A percentile compares a stretch with the other conserved stretches of the same genome.
phyloP scores from a whole-genome alignment of 2,797 vertebrate species.

The Sebastiscus tertius region DNA sequence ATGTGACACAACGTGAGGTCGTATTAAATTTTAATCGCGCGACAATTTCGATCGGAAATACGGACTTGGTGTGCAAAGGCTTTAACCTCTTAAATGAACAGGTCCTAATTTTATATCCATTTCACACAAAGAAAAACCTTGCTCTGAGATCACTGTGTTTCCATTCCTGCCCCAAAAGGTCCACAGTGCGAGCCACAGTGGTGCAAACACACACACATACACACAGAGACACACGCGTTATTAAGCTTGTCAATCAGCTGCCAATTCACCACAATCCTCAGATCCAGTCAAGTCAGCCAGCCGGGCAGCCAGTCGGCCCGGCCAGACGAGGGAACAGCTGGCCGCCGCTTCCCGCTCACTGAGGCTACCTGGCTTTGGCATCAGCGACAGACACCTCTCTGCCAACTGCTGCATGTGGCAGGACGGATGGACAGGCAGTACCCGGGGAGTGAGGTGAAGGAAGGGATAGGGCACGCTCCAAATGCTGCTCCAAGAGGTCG shows the following conservation, averaged over 20 bases:
- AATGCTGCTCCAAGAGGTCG: slow-evolving; percentile 52
- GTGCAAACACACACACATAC: slow-evolving; percentile 40
- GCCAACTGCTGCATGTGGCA: slow-evolving; percentile 59
- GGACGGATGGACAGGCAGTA: slow-evolving; percentile 37
- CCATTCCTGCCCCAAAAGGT: slow-evolving; percentile 3
- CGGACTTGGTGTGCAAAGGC: too few relatives aligned
- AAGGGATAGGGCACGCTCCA: slow-evolving; percentile 9
- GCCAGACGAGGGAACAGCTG: slow-evolving; percentile 71
- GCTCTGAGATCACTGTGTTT: slow-evolving; percentile 8
- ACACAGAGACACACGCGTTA: slow-evolving; percentile 37
- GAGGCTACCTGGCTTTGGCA: slow-evolving; percentile 65
- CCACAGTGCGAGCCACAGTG: slow-evolving; percentile 45
- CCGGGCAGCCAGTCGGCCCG: slow-evolving; percentile 36
- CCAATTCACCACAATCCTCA: slow-evolving; percentile 42
- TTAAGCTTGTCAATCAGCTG: slow-evolving; percentile 69
- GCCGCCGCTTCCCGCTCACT: slow-evolving; percentile 58
- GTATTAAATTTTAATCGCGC: too few relatives aligned
- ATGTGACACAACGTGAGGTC: too few relatives aligned
- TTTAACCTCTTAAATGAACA: neutral
- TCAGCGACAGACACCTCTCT: slow-evolving; percentile 31
- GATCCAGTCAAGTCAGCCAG: slow-evolving; percentile 44
- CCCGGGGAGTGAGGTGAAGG: slow-evolving; percentile 18
- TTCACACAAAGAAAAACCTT: slow-evolving; percentile 2
- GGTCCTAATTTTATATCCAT: neutral
- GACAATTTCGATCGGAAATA: too few relatives aligned